Evolutionary conservation across 2,888 invertebrate species (phyloP).

Genomic region (Trichacis sp.): DNA sequence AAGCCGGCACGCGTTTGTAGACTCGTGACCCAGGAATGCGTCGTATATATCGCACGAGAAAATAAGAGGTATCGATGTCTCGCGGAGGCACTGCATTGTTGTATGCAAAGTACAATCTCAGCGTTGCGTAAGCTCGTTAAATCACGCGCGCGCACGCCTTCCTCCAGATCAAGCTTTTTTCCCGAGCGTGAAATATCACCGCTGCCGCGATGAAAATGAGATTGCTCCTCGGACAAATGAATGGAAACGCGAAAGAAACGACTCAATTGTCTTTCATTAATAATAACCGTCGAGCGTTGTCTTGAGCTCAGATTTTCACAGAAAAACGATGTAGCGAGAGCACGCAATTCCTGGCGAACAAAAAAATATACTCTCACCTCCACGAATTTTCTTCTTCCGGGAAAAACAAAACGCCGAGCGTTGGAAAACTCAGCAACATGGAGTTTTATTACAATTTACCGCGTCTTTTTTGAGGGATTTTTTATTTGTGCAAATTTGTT

Average conservation of each 20-base stretch:
- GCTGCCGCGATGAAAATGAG: not conserved
- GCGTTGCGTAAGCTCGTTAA: constrained; percentile 27
- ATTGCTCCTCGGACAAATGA: not conserved
- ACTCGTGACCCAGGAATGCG: constrained; percentile 1
- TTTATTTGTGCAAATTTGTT: too few species aligned
- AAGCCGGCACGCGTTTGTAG: not conserved
- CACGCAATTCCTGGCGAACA: too few species aligned
- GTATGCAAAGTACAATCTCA: constrained; percentile 14
- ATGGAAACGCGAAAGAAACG: not conserved
- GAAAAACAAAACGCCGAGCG: too few species aligned
- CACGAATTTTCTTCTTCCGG: too few species aligned
- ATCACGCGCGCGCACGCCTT: constrained; percentile 22
- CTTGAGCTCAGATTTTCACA: not conserved
- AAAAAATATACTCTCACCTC: too few species aligned
- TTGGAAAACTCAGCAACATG: too few species aligned
- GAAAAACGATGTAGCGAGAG: too few species aligned
- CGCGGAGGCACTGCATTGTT: constrained; percentile 21
- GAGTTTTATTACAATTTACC: too few species aligned
- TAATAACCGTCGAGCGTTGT: not conserved
- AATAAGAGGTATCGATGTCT: constrained; percentile 13
- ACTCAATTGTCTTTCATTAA: not conserved
- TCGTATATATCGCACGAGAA: constrained; percentile 17
- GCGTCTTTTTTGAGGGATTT: too few species aligned
- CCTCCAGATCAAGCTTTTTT: constrained; percentile 9
- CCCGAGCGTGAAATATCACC: not conserved